These are phyloP conservation scores for Stenotaenia linearis DNA, from an alignment of 2,888 invertebrate species.

Conservation along the genomic window DNA sequence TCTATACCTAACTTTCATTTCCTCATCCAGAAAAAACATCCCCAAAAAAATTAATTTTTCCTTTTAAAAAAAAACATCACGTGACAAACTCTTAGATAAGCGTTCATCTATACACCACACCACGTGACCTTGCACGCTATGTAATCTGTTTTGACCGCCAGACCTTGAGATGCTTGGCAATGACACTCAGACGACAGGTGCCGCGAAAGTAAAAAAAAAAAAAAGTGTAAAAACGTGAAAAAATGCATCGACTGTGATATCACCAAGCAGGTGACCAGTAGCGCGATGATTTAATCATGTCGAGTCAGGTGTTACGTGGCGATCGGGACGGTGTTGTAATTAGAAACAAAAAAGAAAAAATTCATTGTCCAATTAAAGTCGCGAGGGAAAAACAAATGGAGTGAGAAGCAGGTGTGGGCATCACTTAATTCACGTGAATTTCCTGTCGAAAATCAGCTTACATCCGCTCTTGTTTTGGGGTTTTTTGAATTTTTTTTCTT, in stretches of 20 bases:
- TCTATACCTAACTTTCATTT: too few species aligned
- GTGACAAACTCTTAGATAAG: neutral
- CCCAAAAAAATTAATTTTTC: too few species aligned
- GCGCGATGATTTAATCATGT: slow-evolving; percentile 5
- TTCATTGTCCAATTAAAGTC: neutral
- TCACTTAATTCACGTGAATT: slow-evolving; percentile 18
- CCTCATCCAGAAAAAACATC: neutral
- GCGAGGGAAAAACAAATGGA: slow-evolving; percentile 1
- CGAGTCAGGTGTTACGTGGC: neutral
- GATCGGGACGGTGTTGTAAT: neutral
- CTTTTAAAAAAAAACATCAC: too few species aligned
- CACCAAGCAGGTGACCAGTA: neutral
- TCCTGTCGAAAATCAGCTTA: slow-evolving; percentile 12
- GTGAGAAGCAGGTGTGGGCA: neutral
- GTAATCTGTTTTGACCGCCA: slow-evolving; percentile 21
- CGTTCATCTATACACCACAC: neutral
- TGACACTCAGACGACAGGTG: slow-evolving; percentile 16
- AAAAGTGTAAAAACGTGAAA: neutral
- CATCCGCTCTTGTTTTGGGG: neutral
- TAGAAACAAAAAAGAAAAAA: neutral
- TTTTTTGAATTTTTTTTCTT: too few species aligned
- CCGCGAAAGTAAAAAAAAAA: neutral
- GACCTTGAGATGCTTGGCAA: slow-evolving; percentile 16
- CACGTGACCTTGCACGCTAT: slow-evolving; percentile 19
- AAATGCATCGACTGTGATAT: slow-evolving; percentile 10